Evolutionary conservation across 1,140 invertebrate genomes (phyloP).

Genomic region (Solen grandis): DNA sequence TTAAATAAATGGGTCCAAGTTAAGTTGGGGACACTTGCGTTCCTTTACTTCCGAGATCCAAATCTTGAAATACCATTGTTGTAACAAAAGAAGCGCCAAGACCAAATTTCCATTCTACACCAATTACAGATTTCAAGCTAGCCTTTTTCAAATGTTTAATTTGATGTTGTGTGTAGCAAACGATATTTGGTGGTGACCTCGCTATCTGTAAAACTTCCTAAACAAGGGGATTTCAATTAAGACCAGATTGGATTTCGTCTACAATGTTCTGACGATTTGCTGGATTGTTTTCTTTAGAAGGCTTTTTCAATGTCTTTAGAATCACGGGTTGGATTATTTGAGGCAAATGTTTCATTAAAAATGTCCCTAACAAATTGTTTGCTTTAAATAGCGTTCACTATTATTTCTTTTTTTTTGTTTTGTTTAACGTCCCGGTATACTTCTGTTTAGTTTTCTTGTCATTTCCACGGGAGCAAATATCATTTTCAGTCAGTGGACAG

Average conservation of each 20-base stretch:
- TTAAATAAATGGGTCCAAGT: constrained; percentile 28
- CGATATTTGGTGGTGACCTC: constrained; percentile 14
- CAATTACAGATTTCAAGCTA: constrained; percentile 7
- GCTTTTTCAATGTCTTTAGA: constrained; percentile 12
- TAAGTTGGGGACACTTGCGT: not conserved
- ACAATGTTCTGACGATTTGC: constrained; percentile 14
- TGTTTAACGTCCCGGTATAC: no score
- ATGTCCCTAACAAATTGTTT: no score
- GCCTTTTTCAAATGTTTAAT: constrained; percentile 14
- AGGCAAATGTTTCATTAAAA: no score
- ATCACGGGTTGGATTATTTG: no score
- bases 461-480: no score
- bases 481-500: no score
- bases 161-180: constrained; percentile 19
- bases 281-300: constrained; percentile 4
- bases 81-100: constrained; percentile 25
- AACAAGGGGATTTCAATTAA: constrained; percentile 31
- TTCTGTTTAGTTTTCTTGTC: no score
- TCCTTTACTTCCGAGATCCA: not conserved
- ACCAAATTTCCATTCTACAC: constrained; percentile 30
- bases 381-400: no score
- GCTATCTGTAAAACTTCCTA: constrained; percentile 18
- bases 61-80: constrained; percentile 7
- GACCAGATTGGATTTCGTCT: constrained; percentile 16
- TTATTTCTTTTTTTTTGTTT: no score